Evolutionary conservation across 2,113 vertebrate genomes (phyloP), one percentile per base, ranked within the genome.

Genomic region (Lepisosteus oculatus): DNA sequence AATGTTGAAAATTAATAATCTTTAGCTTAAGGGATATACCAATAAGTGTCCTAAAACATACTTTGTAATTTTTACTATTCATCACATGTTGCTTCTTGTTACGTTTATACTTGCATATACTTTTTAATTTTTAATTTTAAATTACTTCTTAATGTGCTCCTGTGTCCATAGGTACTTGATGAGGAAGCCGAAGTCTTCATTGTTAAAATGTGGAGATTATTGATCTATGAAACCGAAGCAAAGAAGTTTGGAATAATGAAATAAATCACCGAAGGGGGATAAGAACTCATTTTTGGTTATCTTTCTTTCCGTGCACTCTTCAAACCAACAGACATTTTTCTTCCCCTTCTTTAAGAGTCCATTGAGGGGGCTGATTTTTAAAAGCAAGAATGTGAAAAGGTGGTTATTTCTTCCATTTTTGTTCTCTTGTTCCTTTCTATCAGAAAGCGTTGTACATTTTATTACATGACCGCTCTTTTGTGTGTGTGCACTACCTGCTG

Each of bases 131-230:
- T n/a, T 59, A 2, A 51, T 51, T 5, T 51, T 51, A 9, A 9
- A 5, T 51, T 6, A 51, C 29, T 29, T 29, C 29, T 29, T 9
- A 51, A 9, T 51, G 47, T 51, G 47, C 9, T 67, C 2, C 11
- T 69, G 1, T 66, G 63, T 12, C 69, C 80, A 6, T 76, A 99
- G 97, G 97, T 99, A 82, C 92, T 99, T 66, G 97, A 99, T 86
- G 97, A 99, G 94, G 97, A 99, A 90, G 97, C 97, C 45, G 97
- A 99, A 89, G 97, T 99, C 83, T 99, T 99, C 87, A 97, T 99
- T 77, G 97, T 98, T 80, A 99, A 99, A 94, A 99, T 99, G 97
- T 99, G 97, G 97, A 88, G 97, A 85, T 88, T 99, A 85, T 94
- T 99, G 85, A 99, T 99, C 87, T 99, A 99, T 55, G 97, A 99